These are phyloP conservation scores for Eretmochelys imbricata DNA, from an alignment of 2,113 vertebrate genomes.

Conservation along the genomic window DNA sequence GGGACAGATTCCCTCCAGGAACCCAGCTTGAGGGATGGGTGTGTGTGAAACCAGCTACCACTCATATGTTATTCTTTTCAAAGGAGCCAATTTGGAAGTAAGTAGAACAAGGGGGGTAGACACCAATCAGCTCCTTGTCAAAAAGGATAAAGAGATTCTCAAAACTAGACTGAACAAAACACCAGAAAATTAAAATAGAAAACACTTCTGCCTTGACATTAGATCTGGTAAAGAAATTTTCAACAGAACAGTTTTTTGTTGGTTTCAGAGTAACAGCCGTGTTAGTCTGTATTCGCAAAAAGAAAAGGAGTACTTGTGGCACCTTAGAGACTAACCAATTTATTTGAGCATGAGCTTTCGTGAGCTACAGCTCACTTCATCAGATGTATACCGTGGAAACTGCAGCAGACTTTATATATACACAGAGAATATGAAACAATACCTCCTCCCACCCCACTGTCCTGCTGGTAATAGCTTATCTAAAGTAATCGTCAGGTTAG, in stretches of 20 bases:
- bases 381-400: too few relatives aligned
- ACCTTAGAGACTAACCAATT: too few relatives aligned
- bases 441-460: too few relatives aligned
- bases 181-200: neutral
- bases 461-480: too few relatives aligned
- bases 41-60: neutral
- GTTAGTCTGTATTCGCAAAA: too few relatives aligned
- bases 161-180: neutral
- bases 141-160: neutral
- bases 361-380: too few relatives aligned
- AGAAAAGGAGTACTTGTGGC: too few relatives aligned
- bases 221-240: neutral
- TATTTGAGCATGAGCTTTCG: too few relatives aligned
- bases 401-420: too few relatives aligned
- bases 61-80: neutral
- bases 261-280: too few relatives aligned
- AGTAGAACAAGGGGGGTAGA: neutral
- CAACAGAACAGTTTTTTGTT: neutral
- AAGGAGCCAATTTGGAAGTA: fast-evolving
- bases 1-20: neutral
- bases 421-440: too few relatives aligned
- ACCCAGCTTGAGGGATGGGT: neutral
- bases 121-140: neutral
- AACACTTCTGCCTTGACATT: neutral
- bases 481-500: too few relatives aligned